phyloP scores from a whole-genome alignment of 2,113 vertebrate genomes.

The Petaurus breviceps region DNA sequence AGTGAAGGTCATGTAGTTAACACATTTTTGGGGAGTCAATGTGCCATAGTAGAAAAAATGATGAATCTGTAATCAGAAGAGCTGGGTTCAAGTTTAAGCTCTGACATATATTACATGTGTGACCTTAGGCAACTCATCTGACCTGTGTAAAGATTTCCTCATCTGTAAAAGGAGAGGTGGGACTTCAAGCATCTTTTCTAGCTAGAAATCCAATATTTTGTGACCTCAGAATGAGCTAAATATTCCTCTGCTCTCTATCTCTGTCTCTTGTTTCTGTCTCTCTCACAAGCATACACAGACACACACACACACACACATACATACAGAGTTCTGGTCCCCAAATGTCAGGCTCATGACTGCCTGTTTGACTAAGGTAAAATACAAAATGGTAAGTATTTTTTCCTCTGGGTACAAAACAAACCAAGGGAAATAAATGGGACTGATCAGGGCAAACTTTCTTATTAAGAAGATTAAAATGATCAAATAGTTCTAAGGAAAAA shows the following conservation, averaged over 20 bases:
- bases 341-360: neutral
- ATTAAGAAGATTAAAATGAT: constrained; percentile 39
- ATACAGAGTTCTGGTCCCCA: neutral
- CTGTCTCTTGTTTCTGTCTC: no score
- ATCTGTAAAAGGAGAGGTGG: neutral
- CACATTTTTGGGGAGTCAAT: neutral
- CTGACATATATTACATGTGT: neutral
- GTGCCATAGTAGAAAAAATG: neutral
- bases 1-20: neutral
- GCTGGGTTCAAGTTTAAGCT: neutral
- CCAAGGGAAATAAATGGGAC: constrained; percentile 10
- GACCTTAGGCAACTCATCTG: neutral
- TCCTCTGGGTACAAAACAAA: constrained; percentile 45
- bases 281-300: neutral
- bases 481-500: neutral
- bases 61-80: neutral
- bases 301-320: neutral
- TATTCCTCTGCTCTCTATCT: neutral
- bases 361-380: neutral
- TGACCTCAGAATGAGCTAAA: neutral
- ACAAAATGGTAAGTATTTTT: constrained; percentile 6
- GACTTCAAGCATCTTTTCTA: neutral
- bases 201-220: neutral
- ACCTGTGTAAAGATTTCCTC: neutral
- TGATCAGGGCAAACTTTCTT: neutral